Conservation (phyloP, 2,113 vertebrate genomes). For the Dipodomys merriami region DNA sequence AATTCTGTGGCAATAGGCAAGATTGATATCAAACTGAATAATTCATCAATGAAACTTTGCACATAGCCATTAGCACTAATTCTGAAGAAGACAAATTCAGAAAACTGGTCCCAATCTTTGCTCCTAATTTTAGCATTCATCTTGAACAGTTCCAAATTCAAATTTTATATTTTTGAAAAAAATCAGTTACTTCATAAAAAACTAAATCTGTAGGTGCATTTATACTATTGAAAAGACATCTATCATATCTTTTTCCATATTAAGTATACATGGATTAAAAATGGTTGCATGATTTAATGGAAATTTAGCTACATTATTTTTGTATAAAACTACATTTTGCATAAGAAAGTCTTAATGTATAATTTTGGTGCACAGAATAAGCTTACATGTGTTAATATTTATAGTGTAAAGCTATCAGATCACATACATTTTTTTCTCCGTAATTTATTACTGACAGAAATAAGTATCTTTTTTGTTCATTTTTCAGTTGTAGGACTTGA, state of each 20-base stretch:
- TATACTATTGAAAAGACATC: neutral
- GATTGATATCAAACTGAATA: conserved; percentile 71
- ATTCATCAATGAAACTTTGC: conserved; percentile 72
- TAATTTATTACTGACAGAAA: too few relatives aligned
- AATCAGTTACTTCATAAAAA: neutral
- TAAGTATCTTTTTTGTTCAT: too few relatives aligned
- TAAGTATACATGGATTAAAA: conserved; percentile 31
- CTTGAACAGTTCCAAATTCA: conserved; percentile 24
- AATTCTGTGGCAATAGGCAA: conserved; percentile 52
- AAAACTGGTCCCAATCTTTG: conserved; percentile 65
- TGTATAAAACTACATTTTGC: neutral
- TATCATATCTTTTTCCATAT: conserved; percentile 7
- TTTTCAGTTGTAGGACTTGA: too few relatives aligned
- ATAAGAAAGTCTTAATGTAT: neutral
- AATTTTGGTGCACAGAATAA: neutral
- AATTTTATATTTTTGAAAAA: conserved; percentile 48
- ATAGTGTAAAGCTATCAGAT: neutral
- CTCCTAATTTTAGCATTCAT: conserved; percentile 68
- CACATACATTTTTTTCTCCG: too few relatives aligned
- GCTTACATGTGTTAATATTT: conserved; percentile 21
- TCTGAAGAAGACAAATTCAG: conserved; percentile 45
- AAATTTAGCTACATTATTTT: neutral
- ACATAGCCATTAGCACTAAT: conserved; percentile 67
- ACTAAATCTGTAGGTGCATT: neutral
- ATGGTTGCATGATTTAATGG: conserved; percentile 10